Evolutionary conservation across 2,888 invertebrate species (phyloP).

Genomic region (Tipula lateralis): DNA sequence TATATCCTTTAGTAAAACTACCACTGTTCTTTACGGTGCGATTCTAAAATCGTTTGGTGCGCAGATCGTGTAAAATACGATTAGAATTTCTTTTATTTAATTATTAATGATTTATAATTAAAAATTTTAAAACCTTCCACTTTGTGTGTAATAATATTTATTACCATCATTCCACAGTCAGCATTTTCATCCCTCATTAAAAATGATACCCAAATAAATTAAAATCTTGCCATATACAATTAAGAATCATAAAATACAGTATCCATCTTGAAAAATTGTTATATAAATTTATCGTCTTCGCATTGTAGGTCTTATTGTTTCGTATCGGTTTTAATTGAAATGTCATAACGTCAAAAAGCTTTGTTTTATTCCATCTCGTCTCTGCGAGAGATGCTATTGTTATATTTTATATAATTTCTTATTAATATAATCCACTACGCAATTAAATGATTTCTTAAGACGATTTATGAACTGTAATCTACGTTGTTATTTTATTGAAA

Average conservation of each 20-base stretch:
- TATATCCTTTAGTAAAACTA: no score
- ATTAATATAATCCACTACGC: background rate
- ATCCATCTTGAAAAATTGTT: background rate
- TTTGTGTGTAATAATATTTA: background rate
- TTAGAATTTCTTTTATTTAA: no score
- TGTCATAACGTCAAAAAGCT: background rate
- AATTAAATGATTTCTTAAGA: conserved; percentile 1
- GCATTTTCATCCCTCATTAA: background rate
- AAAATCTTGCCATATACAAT: background rate
- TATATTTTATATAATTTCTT: background rate
- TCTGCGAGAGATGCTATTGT: background rate
- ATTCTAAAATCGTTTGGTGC: no score
- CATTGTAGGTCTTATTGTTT: background rate
- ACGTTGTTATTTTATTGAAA: background rate
- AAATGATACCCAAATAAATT: background rate
- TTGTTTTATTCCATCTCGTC: background rate
- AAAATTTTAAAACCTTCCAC: background rate
- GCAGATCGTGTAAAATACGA: no score
- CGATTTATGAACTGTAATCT: background rate
- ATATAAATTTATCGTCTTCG: background rate
- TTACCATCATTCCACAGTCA: background rate
- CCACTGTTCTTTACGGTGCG: no score
- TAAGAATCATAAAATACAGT: background rate
- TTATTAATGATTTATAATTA: background rate
- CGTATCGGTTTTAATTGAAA: conserved; percentile 12